phyloP scores from a whole-genome alignment of 2,888 invertebrate species.

The Chelonus formosanus region DNA sequence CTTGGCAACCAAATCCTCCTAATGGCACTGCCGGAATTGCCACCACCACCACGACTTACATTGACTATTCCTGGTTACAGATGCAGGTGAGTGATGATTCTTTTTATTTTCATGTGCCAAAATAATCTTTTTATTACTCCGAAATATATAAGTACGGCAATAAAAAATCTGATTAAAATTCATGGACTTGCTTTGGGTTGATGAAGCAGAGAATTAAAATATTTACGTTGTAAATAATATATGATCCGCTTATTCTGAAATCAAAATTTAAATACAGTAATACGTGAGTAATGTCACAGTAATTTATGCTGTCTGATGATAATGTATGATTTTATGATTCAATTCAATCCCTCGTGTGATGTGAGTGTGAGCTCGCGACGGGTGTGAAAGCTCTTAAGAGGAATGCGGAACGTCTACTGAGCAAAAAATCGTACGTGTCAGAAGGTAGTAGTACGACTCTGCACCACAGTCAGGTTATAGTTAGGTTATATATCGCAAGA shows the following conservation, averaged over 20 bases:
- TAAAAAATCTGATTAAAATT: slow-evolving; percentile 4
- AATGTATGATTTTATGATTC: slow-evolving; percentile 26
- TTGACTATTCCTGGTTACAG: slow-evolving; percentile 64
- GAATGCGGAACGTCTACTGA: slow-evolving; percentile 35
- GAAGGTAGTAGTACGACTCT: slow-evolving; percentile 5
- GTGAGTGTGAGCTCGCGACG: slow-evolving; percentile 19
- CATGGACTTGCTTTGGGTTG: not conserved
- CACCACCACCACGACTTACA: slow-evolving; percentile 57
- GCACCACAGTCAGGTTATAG: not conserved
- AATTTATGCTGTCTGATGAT: slow-evolving; percentile 25
- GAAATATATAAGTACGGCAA: not conserved
- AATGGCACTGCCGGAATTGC: slow-evolving; percentile 46
- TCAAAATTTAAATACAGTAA: slow-evolving; percentile 21
- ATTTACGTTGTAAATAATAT: slow-evolving; percentile 13
- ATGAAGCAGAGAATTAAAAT: not conserved
- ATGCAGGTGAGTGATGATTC: slow-evolving; percentile 54
- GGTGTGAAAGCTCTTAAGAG: slow-evolving; percentile 34
- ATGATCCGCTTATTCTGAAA: slow-evolving; percentile 1
- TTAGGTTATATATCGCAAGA: slow-evolving; percentile 13
- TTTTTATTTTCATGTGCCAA: not conserved
- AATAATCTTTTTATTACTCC: not conserved
- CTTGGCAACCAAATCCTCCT: slow-evolving; percentile 55
- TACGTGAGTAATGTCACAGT: slow-evolving; percentile 16
- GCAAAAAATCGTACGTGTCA: slow-evolving; percentile 27
- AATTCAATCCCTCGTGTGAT: slow-evolving; percentile 20